Conservation (phyloP, 2,888 invertebrate genomes). For the Melanostoma scalare region DNA sequence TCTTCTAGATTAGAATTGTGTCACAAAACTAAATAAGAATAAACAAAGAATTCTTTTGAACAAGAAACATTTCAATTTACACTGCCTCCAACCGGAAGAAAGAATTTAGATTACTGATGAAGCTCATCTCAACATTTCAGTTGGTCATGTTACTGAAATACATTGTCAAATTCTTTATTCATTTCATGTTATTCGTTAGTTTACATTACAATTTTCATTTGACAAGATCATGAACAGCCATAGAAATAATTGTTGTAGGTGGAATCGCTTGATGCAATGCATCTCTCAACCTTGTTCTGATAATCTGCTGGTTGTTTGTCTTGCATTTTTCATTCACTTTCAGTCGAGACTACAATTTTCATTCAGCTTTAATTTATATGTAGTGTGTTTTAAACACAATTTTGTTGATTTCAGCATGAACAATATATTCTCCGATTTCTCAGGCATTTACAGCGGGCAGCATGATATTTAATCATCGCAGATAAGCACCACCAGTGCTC, state of each 20-base stretch:
- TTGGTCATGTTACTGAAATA: neutral
- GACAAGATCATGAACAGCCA: conserved; percentile 7
- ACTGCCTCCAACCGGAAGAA: conserved; percentile 24
- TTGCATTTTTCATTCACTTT: conserved; percentile 18
- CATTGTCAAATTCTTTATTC: too few relatives aligned
- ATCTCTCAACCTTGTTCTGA: conserved; percentile 49
- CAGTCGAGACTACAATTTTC: conserved; percentile 30
- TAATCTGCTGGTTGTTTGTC: conserved; percentile 8
- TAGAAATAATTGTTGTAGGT: conserved; percentile 15
- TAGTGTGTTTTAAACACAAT: conserved; percentile 26
- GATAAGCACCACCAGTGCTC: conserved; percentile 43
- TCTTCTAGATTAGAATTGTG: conserved; percentile 5
- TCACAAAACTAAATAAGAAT: neutral
- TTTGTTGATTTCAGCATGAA: conserved; percentile 56
- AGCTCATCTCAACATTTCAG: neutral
- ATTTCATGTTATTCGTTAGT: neutral
- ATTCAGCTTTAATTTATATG: conserved; percentile 43
- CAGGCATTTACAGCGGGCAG: conserved; percentile 2
- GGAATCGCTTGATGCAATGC: conserved; percentile 36
- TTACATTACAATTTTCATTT: conserved; percentile 21
- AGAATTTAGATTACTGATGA: neutral
- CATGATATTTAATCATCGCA: conserved; percentile 44
- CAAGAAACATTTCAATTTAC: neutral
- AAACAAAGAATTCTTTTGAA: neutral
- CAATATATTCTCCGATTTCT: conserved; percentile 8